Conservation (phyloP, 2,113 vertebrate species). For the Nothocercus julius region DNA sequence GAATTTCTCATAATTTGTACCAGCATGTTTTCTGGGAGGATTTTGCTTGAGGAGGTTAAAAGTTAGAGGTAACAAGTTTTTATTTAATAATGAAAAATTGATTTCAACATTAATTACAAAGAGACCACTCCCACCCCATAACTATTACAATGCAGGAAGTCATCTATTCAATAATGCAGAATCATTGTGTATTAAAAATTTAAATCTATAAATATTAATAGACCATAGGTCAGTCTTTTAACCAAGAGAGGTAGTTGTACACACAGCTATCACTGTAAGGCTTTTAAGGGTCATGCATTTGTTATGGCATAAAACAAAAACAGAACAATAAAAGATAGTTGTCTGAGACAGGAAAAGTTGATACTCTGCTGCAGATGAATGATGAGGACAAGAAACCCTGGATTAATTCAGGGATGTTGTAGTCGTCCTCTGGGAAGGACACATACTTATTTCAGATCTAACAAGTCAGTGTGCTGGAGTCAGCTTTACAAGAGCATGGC, state of each 20-base stretch:
- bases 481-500: background rate
- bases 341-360: background rate
- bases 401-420: background rate
- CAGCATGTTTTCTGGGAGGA: background rate
- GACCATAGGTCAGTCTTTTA: constrained; percentile 43
- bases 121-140: constrained; percentile 25
- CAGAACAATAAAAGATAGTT: background rate
- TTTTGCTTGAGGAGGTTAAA: constrained; percentile 35
- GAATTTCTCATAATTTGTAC: background rate
- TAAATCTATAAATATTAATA: constrained; percentile 70
- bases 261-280: background rate
- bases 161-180: constrained; percentile 68
- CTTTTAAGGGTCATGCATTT: constrained; percentile 2
- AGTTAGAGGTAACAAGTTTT: constrained; percentile 19
- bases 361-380: constrained; percentile 9
- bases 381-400: background rate
- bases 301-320: constrained; percentile 24
- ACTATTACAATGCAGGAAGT: constrained; percentile 58
- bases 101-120: constrained; percentile 38
- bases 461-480: background rate
- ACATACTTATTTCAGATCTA: background rate
- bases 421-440: background rate
- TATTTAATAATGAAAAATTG: constrained; percentile 54
- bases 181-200: constrained; percentile 66
- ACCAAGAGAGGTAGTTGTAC: constrained; percentile 9